Base-by-base conservation (phyloP, 2,797 vertebrate genomes). In the Ibycter americanus region DNA sequence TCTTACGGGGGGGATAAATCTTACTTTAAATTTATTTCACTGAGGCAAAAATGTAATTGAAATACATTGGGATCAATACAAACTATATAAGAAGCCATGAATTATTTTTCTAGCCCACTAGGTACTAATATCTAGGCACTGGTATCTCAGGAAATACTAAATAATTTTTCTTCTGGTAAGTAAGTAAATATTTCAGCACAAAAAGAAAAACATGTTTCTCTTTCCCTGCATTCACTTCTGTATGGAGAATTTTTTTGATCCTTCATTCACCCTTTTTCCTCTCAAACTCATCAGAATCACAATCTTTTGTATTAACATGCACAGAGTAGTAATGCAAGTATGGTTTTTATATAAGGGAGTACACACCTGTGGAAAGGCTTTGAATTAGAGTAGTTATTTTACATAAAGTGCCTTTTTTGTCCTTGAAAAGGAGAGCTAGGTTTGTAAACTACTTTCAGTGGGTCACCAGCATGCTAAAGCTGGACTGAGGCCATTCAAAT, bases 1-100 rank as follows among this genome's bases (percentile, higher is more conserved):
- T 95, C 59, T 91, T 59, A 74, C 63, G 54, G 40, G 16, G 12
- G 83, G 81, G 70, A 94, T 95, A 95, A 90, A 91, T 96, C 87
- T 87, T 92, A n/a, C 36, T 95, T 97, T 93, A 42, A 94, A 95
- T 95, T 97, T 97, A 91, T 94, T 97, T 97, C 62, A 58, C 61
- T 51, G 56, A 94, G 97, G 84, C 61, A 78, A 91, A 96, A 95
- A 94, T 82, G 77, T 96, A 93, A 96, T 93, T 83, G 95, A 81
- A 95, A 96, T 94, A 93, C 87, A 56, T 92, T 71, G 73, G 73
- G 79, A 94, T 95, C 95, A 87, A 63, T 95, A 84, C 90, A 93
- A 96, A 91, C 88, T 84, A 55, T 58, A 85, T 96, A 79, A 80
- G 58, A 85, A 66, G 10, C 87, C 21, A 67, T 83, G 89, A 97